These are phyloP conservation scores for Saccopteryx bilineata DNA, from an alignment of 2,113 vertebrate genomes.

Conservation along the genomic window DNA sequence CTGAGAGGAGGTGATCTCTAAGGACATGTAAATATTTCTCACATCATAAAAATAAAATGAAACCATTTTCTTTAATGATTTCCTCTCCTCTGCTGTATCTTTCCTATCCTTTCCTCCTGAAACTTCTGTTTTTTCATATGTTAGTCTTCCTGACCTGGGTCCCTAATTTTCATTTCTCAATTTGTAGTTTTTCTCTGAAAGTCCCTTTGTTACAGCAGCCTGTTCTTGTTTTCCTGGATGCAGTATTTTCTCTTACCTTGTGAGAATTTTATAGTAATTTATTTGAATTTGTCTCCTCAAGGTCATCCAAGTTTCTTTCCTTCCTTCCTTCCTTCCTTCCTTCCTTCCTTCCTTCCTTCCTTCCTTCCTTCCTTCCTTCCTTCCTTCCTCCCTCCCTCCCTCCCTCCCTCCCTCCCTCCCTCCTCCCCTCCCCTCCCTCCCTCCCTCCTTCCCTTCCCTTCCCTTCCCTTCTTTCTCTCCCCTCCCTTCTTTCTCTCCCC, in stretches of 20 bases:
- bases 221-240: background rate
- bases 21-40: background rate
- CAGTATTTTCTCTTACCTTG: background rate
- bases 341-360: too few relatives aligned
- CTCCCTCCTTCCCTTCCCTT: too few relatives aligned
- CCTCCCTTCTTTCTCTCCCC: too few relatives aligned
- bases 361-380: too few relatives aligned
- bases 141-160: background rate
- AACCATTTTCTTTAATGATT: background rate
- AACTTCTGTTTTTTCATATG: background rate
- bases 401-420: too few relatives aligned
- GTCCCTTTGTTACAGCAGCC: background rate
- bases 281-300: background rate
- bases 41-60: background rate
- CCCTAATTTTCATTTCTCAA: background rate
- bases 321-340: background rate
- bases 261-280: background rate
- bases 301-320: background rate
- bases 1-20: background rate
- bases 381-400: too few relatives aligned
- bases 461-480: too few relatives aligned
- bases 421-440: too few relatives aligned
- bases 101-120: background rate
- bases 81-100: background rate
- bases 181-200: background rate